phyloP scores from a whole-genome alignment of 2,113 vertebrate genomes.

The Pycnonotus jocosus region DNA sequence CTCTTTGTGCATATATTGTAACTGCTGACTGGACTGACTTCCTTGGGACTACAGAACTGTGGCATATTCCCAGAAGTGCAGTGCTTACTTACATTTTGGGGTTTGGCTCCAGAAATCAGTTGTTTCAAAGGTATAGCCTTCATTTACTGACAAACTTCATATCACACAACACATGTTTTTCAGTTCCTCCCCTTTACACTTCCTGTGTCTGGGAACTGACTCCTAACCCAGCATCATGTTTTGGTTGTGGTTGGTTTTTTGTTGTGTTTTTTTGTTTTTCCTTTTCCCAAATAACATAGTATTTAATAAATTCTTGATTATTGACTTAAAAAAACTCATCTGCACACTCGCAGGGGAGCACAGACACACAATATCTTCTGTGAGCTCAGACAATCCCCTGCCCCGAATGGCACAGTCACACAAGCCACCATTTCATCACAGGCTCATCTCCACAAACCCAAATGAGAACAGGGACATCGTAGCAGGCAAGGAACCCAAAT shows the following conservation, averaged over 20 bases:
- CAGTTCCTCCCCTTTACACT: neutral
- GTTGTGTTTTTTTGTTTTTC: no score
- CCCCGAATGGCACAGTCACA: neutral
- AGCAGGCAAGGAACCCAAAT: neutral
- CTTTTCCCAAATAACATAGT: accelerated
- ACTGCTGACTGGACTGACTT: neutral
- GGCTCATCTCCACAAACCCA: neutral
- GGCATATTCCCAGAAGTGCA: neutral
- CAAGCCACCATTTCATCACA: neutral
- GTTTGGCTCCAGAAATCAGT: neutral
- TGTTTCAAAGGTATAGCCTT: neutral
- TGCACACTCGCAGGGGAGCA: neutral
- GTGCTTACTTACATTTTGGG: neutral
- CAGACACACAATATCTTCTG: no score
- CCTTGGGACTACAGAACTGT: neutral
- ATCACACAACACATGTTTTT: neutral
- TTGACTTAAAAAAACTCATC: neutral
- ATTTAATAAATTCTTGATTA: neutral
- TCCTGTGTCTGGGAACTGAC: neutral
- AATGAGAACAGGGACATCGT: neutral
- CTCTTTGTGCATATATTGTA: neutral
- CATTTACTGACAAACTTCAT: neutral
- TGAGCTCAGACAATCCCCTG: neutral
- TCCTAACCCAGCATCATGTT: neutral
- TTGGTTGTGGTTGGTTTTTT: no score